Evolutionary conservation across 2,888 invertebrate genomes (phyloP).

Genomic region (Platynereis dumerilii): DNA sequence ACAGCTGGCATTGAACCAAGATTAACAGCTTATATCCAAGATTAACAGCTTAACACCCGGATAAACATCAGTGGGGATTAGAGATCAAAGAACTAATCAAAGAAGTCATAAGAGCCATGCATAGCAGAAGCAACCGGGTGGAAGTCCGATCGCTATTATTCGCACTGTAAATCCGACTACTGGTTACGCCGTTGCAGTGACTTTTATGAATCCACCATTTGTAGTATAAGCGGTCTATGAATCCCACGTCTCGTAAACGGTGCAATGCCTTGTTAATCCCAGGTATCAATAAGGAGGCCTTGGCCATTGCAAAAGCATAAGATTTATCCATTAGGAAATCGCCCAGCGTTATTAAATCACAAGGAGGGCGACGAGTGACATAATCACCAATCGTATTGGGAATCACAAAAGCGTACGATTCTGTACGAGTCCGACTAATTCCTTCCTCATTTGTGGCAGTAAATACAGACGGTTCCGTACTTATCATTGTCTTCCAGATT

Average conservation of each 20-base stretch:
- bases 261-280: conserved; percentile 30
- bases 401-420: conserved; percentile 21
- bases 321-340: conserved; percentile 30
- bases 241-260: conserved; percentile 27
- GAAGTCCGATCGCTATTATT: neutral
- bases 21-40: too few species aligned
- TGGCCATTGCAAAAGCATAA: conserved; percentile 35
- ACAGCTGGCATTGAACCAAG: too few species aligned
- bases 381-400: conserved; percentile 5
- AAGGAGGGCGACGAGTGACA: neutral
- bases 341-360: conserved; percentile 26
- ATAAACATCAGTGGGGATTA: too few species aligned
- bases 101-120: too few species aligned
- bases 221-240: conserved; percentile 28
- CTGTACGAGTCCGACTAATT: neutral
- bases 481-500: conserved; percentile 38
- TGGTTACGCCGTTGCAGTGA: conserved; percentile 32
- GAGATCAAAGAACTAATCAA: too few species aligned
- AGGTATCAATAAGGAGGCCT: conserved; percentile 28
- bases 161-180: conserved; percentile 32
- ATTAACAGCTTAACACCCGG: too few species aligned
- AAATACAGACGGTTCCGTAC: neutral
- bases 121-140: too few species aligned
- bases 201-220: conserved; percentile 32
- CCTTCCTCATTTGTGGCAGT: conserved; percentile 15